Evolutionary conservation across 2,113 vertebrate genomes (phyloP), one percentile per base, ranked within the genome.

Genomic region (Ictidomys tridecemlineatus): DNA sequence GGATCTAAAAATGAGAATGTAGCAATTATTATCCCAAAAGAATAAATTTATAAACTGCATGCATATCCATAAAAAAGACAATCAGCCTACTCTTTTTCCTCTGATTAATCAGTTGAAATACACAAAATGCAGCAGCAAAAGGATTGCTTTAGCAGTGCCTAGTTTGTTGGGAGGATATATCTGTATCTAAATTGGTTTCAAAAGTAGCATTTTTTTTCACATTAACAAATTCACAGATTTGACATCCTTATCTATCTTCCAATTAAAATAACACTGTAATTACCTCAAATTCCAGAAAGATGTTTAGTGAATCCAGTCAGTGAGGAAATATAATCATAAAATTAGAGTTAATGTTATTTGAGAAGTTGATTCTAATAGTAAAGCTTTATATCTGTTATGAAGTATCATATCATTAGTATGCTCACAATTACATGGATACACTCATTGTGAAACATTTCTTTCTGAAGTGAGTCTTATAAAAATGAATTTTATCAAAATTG

Each of bases 311-410:
- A 96, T 58, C 42, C 65, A 92, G 37, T 92, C 28, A 95, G 70
- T 53, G 2, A n/a, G 1, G 91, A 96, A 72, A 70, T 95, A 58
- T 13, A 90, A 17, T 45, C 95, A 95, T 86, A 95, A 58, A 98
- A 94, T 45, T 17, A 87, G 28, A 89, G 78, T 90, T 80, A 6
- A 92, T 74, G 96, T 96, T 42, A 0, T 72, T 3, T 92, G 24
- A 2, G 24, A 45, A n/a, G 20, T n/a, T 96, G 34, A 93, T 91
- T 96, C 45, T 95, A 92, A 87, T 20, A 26, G 0, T 34, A 84
- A 89, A 72, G 70, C 87, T 45, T n/a, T 48, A 87, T 95, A 74
- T 0, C 1, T 91, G 30, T 16, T 95, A 80, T 82, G 76, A 48
- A 22, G 8, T 14, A 92, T 61, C 94, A 53, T 65, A 4, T 48